Evolutionary conservation across 2,113 vertebrate species (phyloP), one percentile per base, ranked within the genome.

Genomic region (Gnathonemus longibarbis): DNA sequence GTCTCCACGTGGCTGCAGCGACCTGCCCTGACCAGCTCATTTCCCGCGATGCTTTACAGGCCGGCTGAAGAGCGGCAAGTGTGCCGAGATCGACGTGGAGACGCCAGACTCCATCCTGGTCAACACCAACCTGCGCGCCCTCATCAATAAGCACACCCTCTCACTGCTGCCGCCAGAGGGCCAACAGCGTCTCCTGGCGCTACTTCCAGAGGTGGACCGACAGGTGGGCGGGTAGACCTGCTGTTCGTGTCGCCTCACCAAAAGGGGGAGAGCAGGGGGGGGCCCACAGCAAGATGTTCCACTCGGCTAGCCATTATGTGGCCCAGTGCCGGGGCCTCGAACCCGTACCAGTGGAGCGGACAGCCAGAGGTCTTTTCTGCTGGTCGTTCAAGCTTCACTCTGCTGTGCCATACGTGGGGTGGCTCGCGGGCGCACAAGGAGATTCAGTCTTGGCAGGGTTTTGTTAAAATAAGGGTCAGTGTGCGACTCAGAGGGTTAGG

Each of bases 61-160:
- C 86, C 98, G 99, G 90, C 95, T 99, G 93, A 98, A 97, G 95
- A 96, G 97, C 4, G 95, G 96, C 0, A 97, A 96, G 92, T 97
- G 97, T 88, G 97, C 96, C 0, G 98, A 98, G 89, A 99, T 99
- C 35, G 98, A 99, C 5, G 98, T 99, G 91, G 98, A 99, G 94
- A 99, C 98, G 0, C 98, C 98, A 0, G 98, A 99, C 93, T 99
- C 98, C 88, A 99, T 99, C 94, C 94, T 99, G 84, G 98, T 99
- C 87, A 99, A 99, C 95, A 99, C 98, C 48, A 99, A 99, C 94
- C 95, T 99, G 88, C 94, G 98, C 87, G 98, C 98, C 0, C 95
- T 99, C 91, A 98, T 99, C 94, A 99, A 99, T 94, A 99, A 99
- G 90, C 98, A 99, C 92, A 99, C 97, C 0, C 98, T 99, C 95